Evolutionary conservation across 2,113 vertebrate genomes (phyloP), one percentile per base, ranked within the genome.

Genomic region (Takifugu flavidus): DNA sequence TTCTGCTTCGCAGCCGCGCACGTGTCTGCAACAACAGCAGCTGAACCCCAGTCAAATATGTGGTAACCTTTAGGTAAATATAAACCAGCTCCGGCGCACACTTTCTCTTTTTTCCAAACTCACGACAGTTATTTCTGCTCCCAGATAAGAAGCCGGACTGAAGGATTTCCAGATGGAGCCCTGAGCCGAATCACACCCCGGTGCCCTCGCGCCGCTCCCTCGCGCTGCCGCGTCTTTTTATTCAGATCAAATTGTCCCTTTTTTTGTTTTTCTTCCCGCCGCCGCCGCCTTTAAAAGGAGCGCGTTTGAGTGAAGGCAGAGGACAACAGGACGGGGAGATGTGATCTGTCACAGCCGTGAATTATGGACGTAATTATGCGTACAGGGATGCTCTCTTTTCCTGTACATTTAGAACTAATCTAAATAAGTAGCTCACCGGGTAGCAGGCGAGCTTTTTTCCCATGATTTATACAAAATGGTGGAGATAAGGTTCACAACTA

Each of bases 391-490:
- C 93, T 95, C 95, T 93, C 93, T 94, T 94, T 95, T 95, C 93
- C 94, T 94, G 91, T 93, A 94, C 95, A 91, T 96, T 98, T 95
- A 94, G 93, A 96, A 98, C 95, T 98, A 98, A 98, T 99, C 96
- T 99, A 97, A 99, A 98, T 98, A 99, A 99, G 96, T 96, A 98
- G 95, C 95, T 95, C 88, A 93, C 93, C 91, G 90, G 90, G 93
- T 91, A 90, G 92, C 93, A 94, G 95, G 95, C 94, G 92, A 90
- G 90, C 89, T 92, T 93, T 86, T 94, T 94, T 77, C 13, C 78
- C 90, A 93, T 98, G 95, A 98, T 99, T 98, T 98, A 98, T 98
- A 98, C 94, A 98, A 99, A 98, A 98, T 96, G 95, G 94, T 92
- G 91, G 91, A 98, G 97, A 99, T 99, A 99, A 99, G 97, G 94